Base-by-base conservation (phyloP, 2,113 vertebrate genomes). In the Mustela lutreola region DNA sequence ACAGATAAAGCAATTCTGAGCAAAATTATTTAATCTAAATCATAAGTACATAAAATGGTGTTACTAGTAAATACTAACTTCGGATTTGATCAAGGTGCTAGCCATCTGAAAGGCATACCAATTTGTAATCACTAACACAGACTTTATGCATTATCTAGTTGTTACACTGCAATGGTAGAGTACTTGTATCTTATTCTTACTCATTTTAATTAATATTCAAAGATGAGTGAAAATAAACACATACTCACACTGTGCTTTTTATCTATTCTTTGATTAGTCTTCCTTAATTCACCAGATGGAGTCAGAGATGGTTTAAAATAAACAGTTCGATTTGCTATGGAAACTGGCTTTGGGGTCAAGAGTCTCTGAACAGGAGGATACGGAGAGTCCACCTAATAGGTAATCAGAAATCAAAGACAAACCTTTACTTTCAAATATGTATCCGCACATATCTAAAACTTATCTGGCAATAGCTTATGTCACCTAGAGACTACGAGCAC, bases 291-390 rank as follows among this genome's bases (percentile, higher is more conserved):
- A 96, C 99, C 98, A 96, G 99, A 98, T 48, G 99, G 99, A 84
- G 99, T 99, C 81, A 99, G 98, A 92, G 99, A 99, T 1, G 99
- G 99, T 98, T 99, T 99, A 98, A 99, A 99, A 98, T 99, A 99
- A 53, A 99, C 98, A 1, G 99, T 99, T 86, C 99, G 98, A 98
- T 99, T 99, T 97, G 98, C 98, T 93, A 99, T 97, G 28, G 99
- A 98, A 91, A 99, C 96, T 81, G 98, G 96, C 96, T 99, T 98
- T 86, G 99, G 99, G 92, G 99, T 99, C 98, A 99, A 95, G 9
- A 99, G 98, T 98, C 99, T 99, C 98, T 99, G 99, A 89, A 99
- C 99, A 28, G 99, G 99, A 53, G 99, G 99, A 93, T 98, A 98
- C 14, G 98, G 98, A 0, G 98, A 98, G 75, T 99, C 99, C 99